Base-by-base conservation (phyloP, 2,888 invertebrate species). In the Caenorhabditis macrosperma region DNA sequence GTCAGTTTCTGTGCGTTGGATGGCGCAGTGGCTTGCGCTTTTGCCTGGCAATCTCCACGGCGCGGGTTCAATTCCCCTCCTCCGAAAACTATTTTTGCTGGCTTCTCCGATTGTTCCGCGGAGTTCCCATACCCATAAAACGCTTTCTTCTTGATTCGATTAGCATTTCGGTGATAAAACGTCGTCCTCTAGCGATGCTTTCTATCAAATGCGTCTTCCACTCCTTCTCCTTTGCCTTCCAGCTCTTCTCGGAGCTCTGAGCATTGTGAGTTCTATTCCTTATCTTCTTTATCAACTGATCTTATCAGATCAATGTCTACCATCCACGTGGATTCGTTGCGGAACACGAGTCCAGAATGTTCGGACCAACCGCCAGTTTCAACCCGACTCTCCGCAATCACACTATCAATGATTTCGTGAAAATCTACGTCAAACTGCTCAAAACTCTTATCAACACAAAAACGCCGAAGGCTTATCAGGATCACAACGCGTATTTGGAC, bases 331-430 rank as follows among this genome's bases (percentile, higher is more conserved):
- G 46, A 5, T 22, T 61, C 30, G 30, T 33, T 20, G 12, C 52
- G 0, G 44, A 44, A 0, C 30, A 54, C n/a, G 41, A 10, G 17
- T 30, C 41, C 6, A 50, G 30, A 20, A 30, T 54, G 17, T 9
- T 28, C 3, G 26, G 20, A 1, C 12, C 9, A 1, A 52, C 46
- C 24, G n/a, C 28, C 12, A 55, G 55, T 5, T 12, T 55, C 15
- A 55, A 67, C 33, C 17, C 22, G 12, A 24, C 67, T 0, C 2
- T 48, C 24, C 48, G 48, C 22, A 48, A 48, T 9, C 48, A 48
- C 24, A 55, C 67, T 10, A 35, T 57, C 35, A 57, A 68, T 5
- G 69, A 69, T 9, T 69, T 69, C 17, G 44, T 41, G 22, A 50
- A 30, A 9, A 52, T 54, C 41, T 69, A 69, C 28, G 44, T 54